Base-by-base conservation (phyloP, 2,113 vertebrate species). In the Saguinus imperator region DNA sequence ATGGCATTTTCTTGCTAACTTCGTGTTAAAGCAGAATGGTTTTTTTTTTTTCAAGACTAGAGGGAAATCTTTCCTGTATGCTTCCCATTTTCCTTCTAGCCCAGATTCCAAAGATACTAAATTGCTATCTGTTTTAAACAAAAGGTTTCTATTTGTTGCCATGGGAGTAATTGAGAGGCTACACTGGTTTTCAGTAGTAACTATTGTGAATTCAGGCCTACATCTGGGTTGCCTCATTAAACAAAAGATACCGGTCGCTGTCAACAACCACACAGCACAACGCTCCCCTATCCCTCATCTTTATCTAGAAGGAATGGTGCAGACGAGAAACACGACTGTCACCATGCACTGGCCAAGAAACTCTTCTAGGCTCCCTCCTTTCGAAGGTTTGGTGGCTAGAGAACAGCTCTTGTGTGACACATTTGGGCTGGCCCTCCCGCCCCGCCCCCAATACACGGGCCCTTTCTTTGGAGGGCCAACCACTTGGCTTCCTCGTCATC, bases 211-310 rank as follows among this genome's bases (percentile, higher is more conserved):
- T 95, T 90, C 94, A 94, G 96, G 96, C 96, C 97, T 97, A 75
- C 85, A 96, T 89, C 91, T 95, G 95, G 94, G 90, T 91, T 70
- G 92, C 85, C 97, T 94, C 73, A 81, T 97, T 92, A 96, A 96
- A 98, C 96, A 97, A 97, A 98, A 98, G 97, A 95, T 83, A 91
- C 55, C 85, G 70, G 12, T 94, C 45, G 75, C 95, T 92, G 96
- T 97, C 93, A 96, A 97, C 95, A 96, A 96, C 85, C 86, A 73
- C 64, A 91, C 88, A 61, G 72, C 89, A 82, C 95, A 61, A 76
- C 9, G 79, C 68, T 84, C 72, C 40, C 66, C 16, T 35, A 50
- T 21, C 89, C 89, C 79, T 90, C 93, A 85, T 93, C 94, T 92
- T 88, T 29, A 95, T 92, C 87, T 27, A 25, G 55, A 90, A 96